phyloP scores from a whole-genome alignment of 2,888 invertebrate species.

The Heliconius hortense region DNA sequence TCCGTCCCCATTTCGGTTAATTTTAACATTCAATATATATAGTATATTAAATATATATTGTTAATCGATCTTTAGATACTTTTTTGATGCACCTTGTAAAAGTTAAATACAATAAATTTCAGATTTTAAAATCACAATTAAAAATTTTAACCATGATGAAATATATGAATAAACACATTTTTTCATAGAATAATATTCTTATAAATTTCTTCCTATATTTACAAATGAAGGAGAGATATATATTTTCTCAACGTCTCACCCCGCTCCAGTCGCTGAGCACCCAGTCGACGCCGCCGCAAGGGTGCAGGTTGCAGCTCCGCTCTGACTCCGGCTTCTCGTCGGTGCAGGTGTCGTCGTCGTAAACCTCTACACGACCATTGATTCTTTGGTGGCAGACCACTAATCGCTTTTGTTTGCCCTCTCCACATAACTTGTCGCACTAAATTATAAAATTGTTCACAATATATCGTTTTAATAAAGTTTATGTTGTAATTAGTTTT shows the following conservation, averaged over 20 bases:
- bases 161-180: too few relatives aligned
- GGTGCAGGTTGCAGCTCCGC: constrained; percentile 87
- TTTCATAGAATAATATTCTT: neutral
- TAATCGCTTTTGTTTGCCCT: constrained; percentile 90
- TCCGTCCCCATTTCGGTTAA: too few relatives aligned
- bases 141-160: too few relatives aligned
- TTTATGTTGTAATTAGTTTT: too few relatives aligned
- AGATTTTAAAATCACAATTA: too few relatives aligned
- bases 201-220: neutral
- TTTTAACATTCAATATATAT: too few relatives aligned
- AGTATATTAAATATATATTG: too few relatives aligned
- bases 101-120: too few relatives aligned
- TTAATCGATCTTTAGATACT: too few relatives aligned
- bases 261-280: constrained; percentile 93
- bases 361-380: constrained; percentile 84
- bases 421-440: constrained; percentile 95
- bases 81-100: too few relatives aligned
- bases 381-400: constrained; percentile 89
- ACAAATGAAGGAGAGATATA: neutral
- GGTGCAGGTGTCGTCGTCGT: constrained; percentile 84
- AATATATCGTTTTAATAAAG: neutral
- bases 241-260: constrained; percentile 70
- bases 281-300: constrained; percentile 97
- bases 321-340: constrained; percentile 87
- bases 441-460: constrained; percentile 56